phyloP scores from a whole-genome alignment of 2,797 vertebrate species.

The Peromyscus melanophrys region DNA sequence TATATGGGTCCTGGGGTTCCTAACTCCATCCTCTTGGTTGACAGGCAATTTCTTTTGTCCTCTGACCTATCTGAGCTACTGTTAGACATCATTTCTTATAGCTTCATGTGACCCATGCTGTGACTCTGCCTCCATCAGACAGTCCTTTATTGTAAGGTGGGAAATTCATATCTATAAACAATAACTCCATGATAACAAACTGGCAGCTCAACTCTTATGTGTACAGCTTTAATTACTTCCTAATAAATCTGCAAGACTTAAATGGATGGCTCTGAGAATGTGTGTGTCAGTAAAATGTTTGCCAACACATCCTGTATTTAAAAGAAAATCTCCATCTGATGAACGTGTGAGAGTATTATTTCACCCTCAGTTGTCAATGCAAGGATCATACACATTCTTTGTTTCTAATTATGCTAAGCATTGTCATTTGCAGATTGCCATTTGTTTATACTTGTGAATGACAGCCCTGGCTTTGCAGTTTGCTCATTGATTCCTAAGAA shows the following conservation, averaged over 20 bases:
- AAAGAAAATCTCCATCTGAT: constrained; percentile 28
- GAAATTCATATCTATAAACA: not conserved
- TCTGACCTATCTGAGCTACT: not conserved
- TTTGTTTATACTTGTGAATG: constrained; percentile 40
- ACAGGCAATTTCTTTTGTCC: not conserved
- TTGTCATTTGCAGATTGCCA: constrained; percentile 11
- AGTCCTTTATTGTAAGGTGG: not conserved
- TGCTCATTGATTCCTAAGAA: constrained; percentile 30
- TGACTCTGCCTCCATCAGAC: not conserved
- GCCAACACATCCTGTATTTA: not conserved
- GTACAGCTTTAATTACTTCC: constrained; percentile 43
- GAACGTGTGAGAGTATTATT: not conserved
- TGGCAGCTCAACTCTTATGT: constrained; percentile 5
- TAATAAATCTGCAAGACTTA: not conserved
- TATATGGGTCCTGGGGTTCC: not conserved
- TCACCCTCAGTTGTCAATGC: constrained; percentile 5
- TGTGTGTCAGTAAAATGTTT: not conserved
- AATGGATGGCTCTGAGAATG: constrained; percentile 7
- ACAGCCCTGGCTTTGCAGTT: not conserved
- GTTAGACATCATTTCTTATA: not conserved
- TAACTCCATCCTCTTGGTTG: not conserved
- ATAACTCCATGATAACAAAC: not conserved
- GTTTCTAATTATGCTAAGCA: not conserved
- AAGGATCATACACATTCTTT: not conserved
- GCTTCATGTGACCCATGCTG: not conserved